phyloP scores from a whole-genome alignment of 64 coral and sea anemone species.

The Porites lutea region DNA sequence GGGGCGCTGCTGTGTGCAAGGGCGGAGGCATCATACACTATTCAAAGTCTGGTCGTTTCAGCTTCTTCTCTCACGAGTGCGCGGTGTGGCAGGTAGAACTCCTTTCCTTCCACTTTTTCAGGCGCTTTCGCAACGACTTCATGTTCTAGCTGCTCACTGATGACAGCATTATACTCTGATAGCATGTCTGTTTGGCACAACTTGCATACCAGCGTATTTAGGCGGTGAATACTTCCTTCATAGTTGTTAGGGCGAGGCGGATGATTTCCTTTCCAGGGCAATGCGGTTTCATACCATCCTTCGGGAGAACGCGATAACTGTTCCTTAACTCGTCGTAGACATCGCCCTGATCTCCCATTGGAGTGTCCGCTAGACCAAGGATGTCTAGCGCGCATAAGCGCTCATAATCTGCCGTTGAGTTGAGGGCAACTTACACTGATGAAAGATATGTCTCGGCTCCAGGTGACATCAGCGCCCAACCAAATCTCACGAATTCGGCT shows the following conservation, averaged over 20 bases:
- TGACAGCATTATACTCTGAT: neutral
- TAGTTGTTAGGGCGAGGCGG: neutral
- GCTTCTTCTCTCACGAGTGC: slow-evolving; percentile 14
- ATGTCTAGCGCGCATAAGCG: slow-evolving; percentile 21
- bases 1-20: neutral
- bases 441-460: neutral
- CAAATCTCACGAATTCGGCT: slow-evolving; percentile 26
- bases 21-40: slow-evolving; percentile 46
- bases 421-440: neutral
- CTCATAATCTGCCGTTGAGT: slow-evolving; percentile 13
- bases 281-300: slow-evolving; percentile 37
- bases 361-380: slow-evolving; percentile 23
- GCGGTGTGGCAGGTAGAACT: slow-evolving; percentile 20
- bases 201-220: slow-evolving; percentile 7
- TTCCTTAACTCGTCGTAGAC: slow-evolving; percentile 57
- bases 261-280: slow-evolving; percentile 15
- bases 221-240: neutral
- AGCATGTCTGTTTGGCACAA: neutral
- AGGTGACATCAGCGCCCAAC: slow-evolving; percentile 69
- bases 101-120: neutral
- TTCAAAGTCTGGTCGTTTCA: neutral
- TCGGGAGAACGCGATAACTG: neutral
- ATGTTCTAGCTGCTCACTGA: slow-evolving; percentile 4
- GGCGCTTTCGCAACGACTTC: slow-evolving; percentile 13
- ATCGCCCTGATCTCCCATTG: neutral